A percentile compares a stretch with the other conserved stretches of the same genome.
These are phyloP conservation scores for Callithrix jacchus DNA, from an alignment of 2,113 vertebrate species.

Conservation along the genomic window DNA sequence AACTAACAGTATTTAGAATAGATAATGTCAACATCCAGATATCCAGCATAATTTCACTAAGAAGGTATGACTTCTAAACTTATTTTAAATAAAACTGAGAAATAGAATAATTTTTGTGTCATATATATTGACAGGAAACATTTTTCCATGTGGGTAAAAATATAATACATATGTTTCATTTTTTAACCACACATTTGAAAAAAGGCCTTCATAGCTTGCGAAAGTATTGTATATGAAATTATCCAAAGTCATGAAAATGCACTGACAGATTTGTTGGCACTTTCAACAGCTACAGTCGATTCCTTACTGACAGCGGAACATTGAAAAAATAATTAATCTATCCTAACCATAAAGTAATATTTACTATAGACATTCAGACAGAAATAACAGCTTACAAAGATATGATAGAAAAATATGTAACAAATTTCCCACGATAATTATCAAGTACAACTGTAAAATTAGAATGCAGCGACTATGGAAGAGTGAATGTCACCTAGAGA, in stretches of 20 bases:
- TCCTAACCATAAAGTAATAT: neutral
- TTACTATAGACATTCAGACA: neutral
- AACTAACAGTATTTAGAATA: neutral
- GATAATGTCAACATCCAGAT: neutral
- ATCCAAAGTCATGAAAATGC: neutral
- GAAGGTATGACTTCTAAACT: neutral
- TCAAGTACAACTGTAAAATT: neutral
- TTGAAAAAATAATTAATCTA: neutral
- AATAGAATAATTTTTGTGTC: neutral
- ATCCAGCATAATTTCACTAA: neutral
- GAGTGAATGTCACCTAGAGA: neutral
- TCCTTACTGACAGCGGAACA: neutral
- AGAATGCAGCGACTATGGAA: neutral
- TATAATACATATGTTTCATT: neutral
- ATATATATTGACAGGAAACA: neutral
- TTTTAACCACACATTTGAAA: neutral
- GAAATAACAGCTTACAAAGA: neutral
- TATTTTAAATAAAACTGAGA: slow-evolving; percentile 30
- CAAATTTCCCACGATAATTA: neutral
- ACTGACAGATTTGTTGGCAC: neutral
- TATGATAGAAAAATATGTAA: neutral
- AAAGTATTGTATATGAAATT: neutral
- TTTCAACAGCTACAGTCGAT: neutral
- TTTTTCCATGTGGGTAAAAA: neutral
- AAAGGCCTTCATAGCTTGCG: neutral